Evolutionary conservation across 2,888 invertebrate species (phyloP).

Genomic region (Amphipyra tragopoginis): DNA sequence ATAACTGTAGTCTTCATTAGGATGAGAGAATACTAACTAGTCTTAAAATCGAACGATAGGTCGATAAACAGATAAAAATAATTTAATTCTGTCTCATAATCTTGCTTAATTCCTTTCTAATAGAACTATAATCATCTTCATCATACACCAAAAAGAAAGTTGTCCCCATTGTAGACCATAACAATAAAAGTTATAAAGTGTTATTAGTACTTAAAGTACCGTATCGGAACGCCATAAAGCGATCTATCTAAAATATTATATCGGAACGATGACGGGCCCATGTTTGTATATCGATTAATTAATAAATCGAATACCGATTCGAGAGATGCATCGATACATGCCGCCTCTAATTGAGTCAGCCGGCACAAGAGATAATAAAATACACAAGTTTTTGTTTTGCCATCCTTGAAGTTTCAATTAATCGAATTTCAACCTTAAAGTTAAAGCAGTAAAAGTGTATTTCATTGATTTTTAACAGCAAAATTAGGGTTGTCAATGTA

Average conservation of each 20-base stretch:
- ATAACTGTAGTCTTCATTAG: too few relatives aligned
- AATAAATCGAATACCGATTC: constrained; percentile 87
- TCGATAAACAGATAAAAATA: neutral
- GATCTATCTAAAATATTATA: constrained; percentile 80
- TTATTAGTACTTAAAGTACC: constrained; percentile 53
- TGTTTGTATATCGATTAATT: constrained; percentile 90
- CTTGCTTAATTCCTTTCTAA: constrained; percentile 1
- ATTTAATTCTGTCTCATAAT: neutral
- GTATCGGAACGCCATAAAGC: constrained; percentile 62
- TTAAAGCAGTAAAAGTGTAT: constrained; percentile 4
- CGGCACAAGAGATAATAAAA: constrained; percentile 83
- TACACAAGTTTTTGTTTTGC: constrained; percentile 45
- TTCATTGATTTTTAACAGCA: neutral
- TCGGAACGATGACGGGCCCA: constrained; percentile 84
- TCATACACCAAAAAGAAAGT: constrained; percentile 44
- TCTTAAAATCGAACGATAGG: neutral
- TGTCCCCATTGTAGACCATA: constrained; percentile 42
- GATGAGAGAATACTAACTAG: too few relatives aligned
- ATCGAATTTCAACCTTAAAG: constrained; percentile 54
- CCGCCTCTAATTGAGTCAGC: constrained; percentile 89
- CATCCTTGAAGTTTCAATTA: constrained; percentile 10
- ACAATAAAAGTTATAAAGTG: constrained; percentile 51
- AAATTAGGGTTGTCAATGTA: constrained; percentile 61
- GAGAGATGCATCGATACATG: constrained; percentile 83
- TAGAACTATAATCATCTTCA: constrained; percentile 12